Conservation (phyloP, 2,888 invertebrate species). For the Mythimna ferrago region DNA sequence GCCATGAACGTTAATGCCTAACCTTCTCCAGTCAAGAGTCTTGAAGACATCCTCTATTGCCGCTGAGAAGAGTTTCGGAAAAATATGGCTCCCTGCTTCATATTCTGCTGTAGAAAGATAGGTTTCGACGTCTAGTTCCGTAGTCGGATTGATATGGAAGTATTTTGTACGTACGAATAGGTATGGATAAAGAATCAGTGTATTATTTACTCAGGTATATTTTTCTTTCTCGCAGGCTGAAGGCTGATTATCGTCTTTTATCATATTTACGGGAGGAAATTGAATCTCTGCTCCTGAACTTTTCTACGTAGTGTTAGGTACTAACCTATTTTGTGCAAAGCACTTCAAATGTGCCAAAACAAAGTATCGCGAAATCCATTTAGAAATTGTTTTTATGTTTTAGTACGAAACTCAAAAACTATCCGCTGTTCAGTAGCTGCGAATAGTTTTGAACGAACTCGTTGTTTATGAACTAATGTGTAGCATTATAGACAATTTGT, state of each 20-base stretch:
- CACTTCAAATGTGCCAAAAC: slow-evolving; percentile 35
- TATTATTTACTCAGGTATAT: neutral
- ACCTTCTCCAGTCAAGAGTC: too few species aligned
- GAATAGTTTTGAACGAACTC: slow-evolving; percentile 51
- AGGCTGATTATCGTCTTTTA: neutral
- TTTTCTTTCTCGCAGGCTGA: neutral
- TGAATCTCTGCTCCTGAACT: slow-evolving; percentile 7
- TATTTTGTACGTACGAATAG: neutral
- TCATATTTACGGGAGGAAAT: slow-evolving; percentile 26
- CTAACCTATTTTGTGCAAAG: slow-evolving; percentile 2
- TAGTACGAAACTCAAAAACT: slow-evolving; percentile 53
- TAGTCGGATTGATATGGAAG: neutral
- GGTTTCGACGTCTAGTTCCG: too few species aligned
- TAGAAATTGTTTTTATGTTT: slow-evolving; percentile 62
- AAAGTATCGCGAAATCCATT: slow-evolving; percentile 54
- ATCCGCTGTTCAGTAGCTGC: slow-evolving; percentile 47
- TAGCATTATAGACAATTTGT: slow-evolving; percentile 28
- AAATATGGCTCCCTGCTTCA: too few species aligned
- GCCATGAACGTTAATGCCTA: too few species aligned
- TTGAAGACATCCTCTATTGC: too few species aligned
- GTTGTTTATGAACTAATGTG: slow-evolving; percentile 42
- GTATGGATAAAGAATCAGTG: neutral
- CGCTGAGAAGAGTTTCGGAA: too few species aligned
- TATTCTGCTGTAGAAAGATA: too few species aligned
- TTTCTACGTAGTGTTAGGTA: neutral